Evolutionary conservation across 2,113 vertebrate genomes (phyloP).

Genomic region (Ageneiosus marmoratus): DNA sequence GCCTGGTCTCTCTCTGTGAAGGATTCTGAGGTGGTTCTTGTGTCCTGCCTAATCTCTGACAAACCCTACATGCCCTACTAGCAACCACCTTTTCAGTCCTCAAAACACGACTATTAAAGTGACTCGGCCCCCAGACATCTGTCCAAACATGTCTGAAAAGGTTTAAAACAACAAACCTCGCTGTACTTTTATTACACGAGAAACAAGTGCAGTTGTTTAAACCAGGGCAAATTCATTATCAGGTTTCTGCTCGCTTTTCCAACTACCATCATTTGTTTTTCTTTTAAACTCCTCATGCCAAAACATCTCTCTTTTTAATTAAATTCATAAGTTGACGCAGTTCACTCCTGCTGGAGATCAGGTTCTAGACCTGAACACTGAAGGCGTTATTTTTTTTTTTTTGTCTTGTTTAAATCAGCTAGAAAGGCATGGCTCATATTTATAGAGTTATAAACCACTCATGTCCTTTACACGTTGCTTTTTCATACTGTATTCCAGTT

Average conservation of each 20-base stretch:
- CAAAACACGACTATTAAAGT: conserved; percentile 22
- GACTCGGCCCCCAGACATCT: conserved; percentile 51
- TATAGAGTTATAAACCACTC: background rate
- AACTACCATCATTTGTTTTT: conserved; percentile 39
- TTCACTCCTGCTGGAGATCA: conserved; percentile 25
- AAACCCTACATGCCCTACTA: background rate
- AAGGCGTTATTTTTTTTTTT: conserved; percentile 4
- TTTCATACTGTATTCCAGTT: background rate
- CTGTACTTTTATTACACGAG: conserved; percentile 48
- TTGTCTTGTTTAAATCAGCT: conserved; percentile 3
- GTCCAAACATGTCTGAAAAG: conserved; percentile 58
- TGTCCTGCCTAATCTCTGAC: background rate
- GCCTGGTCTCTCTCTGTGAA: background rate
- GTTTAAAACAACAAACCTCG: conserved; percentile 53
- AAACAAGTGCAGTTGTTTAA: conserved; percentile 46
- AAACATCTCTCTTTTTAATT: conserved; percentile 50
- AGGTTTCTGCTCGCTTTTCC: conserved; percentile 45
- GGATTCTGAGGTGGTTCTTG: background rate
- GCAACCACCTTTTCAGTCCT: conserved; percentile 23
- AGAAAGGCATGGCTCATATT: background rate
- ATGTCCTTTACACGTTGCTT: background rate
- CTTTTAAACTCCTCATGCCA: conserved; percentile 39
- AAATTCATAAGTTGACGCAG: conserved; percentile 44
- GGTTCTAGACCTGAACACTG: background rate
- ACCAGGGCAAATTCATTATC: conserved; percentile 51